phyloP scores from a whole-genome alignment of 2,113 vertebrate genomes.

The Festucalex cinctus region DNA sequence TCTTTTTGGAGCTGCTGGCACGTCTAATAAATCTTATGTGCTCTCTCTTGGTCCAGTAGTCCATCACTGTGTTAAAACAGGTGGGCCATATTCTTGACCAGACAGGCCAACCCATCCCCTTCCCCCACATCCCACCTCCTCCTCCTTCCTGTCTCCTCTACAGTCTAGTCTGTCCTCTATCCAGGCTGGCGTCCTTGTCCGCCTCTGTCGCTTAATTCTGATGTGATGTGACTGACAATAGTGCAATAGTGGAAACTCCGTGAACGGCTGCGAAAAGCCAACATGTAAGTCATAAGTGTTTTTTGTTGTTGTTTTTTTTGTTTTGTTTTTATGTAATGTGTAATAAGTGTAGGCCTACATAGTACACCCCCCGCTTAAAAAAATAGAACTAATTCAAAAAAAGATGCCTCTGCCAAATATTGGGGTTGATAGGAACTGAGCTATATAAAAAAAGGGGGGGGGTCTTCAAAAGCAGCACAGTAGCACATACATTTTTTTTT shows the following conservation, averaged over 20 bases:
- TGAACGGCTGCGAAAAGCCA: no score
- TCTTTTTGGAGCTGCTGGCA: conserved; percentile 41
- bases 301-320: no score
- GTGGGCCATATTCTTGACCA: conserved; percentile 40
- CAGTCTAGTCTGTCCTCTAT: conserved; percentile 16
- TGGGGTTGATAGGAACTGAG: no score
- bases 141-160: conserved; percentile 49
- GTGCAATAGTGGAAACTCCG: conserved; percentile 36
- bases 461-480: no score
- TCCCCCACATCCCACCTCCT: conserved; percentile 34
- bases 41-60: conserved; percentile 53
- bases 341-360: no score
- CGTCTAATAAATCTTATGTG: conserved; percentile 60
- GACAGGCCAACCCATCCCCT: conserved; percentile 17
- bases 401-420: no score
- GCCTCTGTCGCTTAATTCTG: conserved; percentile 49
- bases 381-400: no score
- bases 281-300: no score
- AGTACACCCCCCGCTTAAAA: no score
- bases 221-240: conserved; percentile 72
- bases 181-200: conserved; percentile 62
- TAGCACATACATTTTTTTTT: no score
- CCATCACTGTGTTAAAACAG: conserved; percentile 64
- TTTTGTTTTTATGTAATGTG: no score
- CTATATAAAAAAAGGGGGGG: no score